Percentiles rank a stretch among this genome's conserved stretches.
Evolutionary conservation across 2,888 invertebrate species (phyloP).

Genomic region (Polydrusus pterygomalis): DNA sequence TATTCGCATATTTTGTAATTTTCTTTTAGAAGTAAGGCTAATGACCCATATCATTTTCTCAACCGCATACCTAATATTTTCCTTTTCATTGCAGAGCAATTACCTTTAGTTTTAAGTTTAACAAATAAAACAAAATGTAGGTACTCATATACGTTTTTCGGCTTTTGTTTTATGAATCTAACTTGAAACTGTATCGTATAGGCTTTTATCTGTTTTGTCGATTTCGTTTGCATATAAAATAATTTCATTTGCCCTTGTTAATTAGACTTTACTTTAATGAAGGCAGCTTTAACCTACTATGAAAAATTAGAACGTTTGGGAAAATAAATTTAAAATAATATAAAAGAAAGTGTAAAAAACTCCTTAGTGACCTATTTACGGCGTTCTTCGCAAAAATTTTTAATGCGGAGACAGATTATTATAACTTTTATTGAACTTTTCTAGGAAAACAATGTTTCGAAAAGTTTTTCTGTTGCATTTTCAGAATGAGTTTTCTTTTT

Average conservation of each 20-base stretch:
- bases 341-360: constrained; percentile 4
- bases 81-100: no score
- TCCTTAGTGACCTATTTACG: background rate
- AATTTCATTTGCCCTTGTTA: background rate
- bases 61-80: no score
- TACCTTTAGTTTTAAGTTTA: no score
- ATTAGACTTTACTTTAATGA: background rate
- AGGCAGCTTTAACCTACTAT: background rate
- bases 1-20: no score
- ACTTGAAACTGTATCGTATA: no score
- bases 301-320: background rate
- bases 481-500: background rate
- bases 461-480: background rate
- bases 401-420: background rate
- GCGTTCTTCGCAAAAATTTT: background rate
- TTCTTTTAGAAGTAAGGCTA: no score
- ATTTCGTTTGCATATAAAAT: no score
- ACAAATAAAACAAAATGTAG: no score
- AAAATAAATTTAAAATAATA: constrained; percentile 4
- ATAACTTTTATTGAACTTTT: background rate
- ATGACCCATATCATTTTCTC: no score
- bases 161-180: no score
- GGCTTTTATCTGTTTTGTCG: no score
- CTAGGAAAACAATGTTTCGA: background rate
- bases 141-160: no score